These are phyloP conservation scores for Siphamia tubifer DNA, from an alignment of 2,113 vertebrate species.

Conservation along the genomic window DNA sequence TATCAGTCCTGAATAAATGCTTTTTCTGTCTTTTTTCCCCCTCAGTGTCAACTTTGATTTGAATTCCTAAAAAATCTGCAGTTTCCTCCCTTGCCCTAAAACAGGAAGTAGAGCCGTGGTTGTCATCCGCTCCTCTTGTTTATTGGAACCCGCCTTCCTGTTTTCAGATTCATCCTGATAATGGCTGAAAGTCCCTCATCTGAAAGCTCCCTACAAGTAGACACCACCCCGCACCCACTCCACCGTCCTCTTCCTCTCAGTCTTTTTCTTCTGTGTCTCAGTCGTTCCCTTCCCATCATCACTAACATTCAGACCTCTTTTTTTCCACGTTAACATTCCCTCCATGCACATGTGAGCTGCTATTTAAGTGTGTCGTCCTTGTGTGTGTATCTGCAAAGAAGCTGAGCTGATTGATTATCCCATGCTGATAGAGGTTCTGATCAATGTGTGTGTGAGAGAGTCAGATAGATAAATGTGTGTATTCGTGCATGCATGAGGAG, in stretches of 20 bases:
- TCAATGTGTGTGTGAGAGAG: conserved; percentile 35
- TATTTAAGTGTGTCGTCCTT: background rate
- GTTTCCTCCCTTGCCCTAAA: conserved; percentile 72
- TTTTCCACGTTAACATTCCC: conserved; percentile 37
- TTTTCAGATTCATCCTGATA: conserved; percentile 82
- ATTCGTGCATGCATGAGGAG: background rate
- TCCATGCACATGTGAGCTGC: conserved; percentile 22
- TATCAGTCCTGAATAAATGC: too few relatives aligned
- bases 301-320: background rate
- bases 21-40: background rate
- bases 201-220: conserved; percentile 17
- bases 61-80: conserved; percentile 81
- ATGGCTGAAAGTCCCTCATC: conserved; percentile 63
- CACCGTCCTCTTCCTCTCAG: conserved; percentile 19
- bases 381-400: background rate
- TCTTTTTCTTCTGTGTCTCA: conserved; percentile 23
- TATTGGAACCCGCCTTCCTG: conserved; percentile 79
- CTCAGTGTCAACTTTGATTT: conserved; percentile 52
- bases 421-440: conserved; percentile 35
- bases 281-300: conserved; percentile 14
- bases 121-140: conserved; percentile 76
- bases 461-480: background rate
- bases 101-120: conserved; percentile 77
- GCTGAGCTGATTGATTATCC: conserved; percentile 50
- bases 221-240: background rate